Percentiles rank a stretch among this genome's conserved stretches.
Evolutionary conservation across 2,888 invertebrate species (phyloP).

Genomic region (Hemicrepidius hirtus): DNA sequence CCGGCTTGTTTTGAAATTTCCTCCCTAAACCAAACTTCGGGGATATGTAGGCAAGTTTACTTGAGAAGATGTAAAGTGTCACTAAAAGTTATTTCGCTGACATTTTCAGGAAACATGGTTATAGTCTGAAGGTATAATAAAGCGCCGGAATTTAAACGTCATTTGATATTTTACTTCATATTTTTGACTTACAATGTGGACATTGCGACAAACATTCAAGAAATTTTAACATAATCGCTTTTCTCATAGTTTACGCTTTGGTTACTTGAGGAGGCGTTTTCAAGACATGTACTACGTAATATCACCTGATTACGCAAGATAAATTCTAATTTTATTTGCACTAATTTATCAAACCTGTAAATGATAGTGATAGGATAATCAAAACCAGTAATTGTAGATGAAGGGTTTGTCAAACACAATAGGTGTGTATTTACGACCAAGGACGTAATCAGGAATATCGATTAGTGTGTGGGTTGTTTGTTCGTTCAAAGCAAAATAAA

Average conservation of each 20-base stretch:
- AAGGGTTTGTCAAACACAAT: slow-evolving; percentile 19
- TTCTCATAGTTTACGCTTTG: slow-evolving; percentile 6
- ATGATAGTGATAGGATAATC: slow-evolving; percentile 3
- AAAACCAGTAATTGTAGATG: slow-evolving; percentile 13
- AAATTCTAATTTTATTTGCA: no score
- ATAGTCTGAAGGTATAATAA: neutral
- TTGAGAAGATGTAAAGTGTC: slow-evolving; percentile 3
- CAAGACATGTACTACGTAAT: neutral
- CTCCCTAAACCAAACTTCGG: neutral
- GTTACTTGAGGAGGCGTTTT: neutral
- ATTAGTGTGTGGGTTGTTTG: slow-evolving; percentile 23
- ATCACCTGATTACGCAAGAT: no score
- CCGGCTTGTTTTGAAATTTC: slow-evolving; percentile 1
- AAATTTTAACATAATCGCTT: slow-evolving; percentile 11
- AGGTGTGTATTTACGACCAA: slow-evolving; percentile 25
- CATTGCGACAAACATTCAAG: slow-evolving; percentile 6
- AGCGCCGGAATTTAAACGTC: slow-evolving; percentile 6
- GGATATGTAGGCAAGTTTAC: neutral
- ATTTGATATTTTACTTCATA: slow-evolving; percentile 5
- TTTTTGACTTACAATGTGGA: slow-evolving; percentile 14
- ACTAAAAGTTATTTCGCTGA: slow-evolving; percentile 8
- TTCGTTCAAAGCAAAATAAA: slow-evolving; percentile 23
- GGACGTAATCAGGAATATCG: slow-evolving; percentile 25
- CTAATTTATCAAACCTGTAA: no score
- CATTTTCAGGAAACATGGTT: slow-evolving; percentile 7